Base-by-base conservation (phyloP, 2,888 invertebrate species). In the Uropetala carovei region DNA sequence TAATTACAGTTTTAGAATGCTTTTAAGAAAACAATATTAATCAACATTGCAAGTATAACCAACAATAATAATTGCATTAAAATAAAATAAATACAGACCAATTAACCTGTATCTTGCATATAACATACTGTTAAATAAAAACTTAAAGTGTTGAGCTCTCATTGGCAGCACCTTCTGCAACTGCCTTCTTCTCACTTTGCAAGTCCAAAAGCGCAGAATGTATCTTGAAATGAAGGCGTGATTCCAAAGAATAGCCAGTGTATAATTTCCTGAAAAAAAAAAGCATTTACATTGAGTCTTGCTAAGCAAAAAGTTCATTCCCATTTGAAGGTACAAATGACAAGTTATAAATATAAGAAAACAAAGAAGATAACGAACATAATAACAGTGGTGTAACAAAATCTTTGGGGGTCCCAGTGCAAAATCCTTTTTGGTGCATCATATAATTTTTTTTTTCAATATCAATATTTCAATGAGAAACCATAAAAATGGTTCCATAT, bases 161-260 rank as follows among this genome's bases (percentile, higher is more conserved):
- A 18, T 43, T 68, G 18, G 43, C 89, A 27, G 68, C 89, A 89
- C 64, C 64, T 64, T 89, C 89, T 43, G 27, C 43, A 8, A 16
- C 43, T 64, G 64, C 64, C 56, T 59, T 92, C 75, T 92, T 92
- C 75, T 64, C 81, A 81, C 92, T 93, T 84, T 92, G 93, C 27
- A 94, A 91, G 81, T 95, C 94, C 82, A 94, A 93, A 85, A 95
- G 94, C 89, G 94, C 94, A n/a, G 98, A 97, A 94, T 99, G 98
- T 93, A 99, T 97, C 93, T 98, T 96, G 95, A 99, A 99, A 95
- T 98, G 98, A 27, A 99, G 96, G 75, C 99, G 96, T 0, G 98
- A 98, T 94, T 99, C 99, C 93, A 99, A 95, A 0, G 97, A 97
- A 95, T 98, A 99, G 5, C 98, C 97, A 14, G 98, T 97, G 95